Base-by-base conservation (phyloP, 2,113 vertebrate species). In the Ceratotherium simum region DNA sequence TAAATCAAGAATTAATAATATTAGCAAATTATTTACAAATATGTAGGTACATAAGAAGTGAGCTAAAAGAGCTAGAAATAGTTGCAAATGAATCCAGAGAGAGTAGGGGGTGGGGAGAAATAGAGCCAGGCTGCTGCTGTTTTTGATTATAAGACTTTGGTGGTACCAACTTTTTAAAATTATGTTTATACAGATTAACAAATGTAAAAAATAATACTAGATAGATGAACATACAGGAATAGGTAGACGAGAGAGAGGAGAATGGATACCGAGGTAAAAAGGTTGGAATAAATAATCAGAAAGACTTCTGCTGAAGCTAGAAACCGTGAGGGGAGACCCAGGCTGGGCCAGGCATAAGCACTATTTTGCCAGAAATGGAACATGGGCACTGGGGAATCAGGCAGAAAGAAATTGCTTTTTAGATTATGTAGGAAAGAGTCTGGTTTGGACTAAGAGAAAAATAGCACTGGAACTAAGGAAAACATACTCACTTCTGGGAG, bases 401-500 rank as follows among this genome's bases (percentile, higher is more conserved):
- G 67, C 20, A 81, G 78, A 85, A 85, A 96, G 67, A 72, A 92
- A 94, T 13, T 82, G 11, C 51, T 90, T 91, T 92, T 56, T 79
- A 80, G 88, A 83, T 90, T 51, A 67, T 36, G 1, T 20, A 94
- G 64, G 51, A 58, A 95, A 82, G 4, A 96, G 11, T 97, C 75
- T 92, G 60, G 36, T 36, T 90, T 67, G 18, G 33, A 75, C 46
- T 73, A 58, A 93, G 27, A 93, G 78, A 67, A 82, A 97, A 81
- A 69, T 33, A 62, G 75, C 51, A 90, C 29, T 84, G 62, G 23
- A 72, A 90, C 54, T 85, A 73, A 90, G 33, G n/a, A 56, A 92
- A 82, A 86, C 51, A 46, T 25, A 48, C 84, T 87, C 73, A 82
- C 69, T 83, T 62, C 18, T 62, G 36, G 42, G 29, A 90, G 31